A percentile compares a stretch with the other conserved stretches of the same genome.
phyloP scores from a whole-genome alignment of 2,113 vertebrate species.

The Mustela nigripes region DNA sequence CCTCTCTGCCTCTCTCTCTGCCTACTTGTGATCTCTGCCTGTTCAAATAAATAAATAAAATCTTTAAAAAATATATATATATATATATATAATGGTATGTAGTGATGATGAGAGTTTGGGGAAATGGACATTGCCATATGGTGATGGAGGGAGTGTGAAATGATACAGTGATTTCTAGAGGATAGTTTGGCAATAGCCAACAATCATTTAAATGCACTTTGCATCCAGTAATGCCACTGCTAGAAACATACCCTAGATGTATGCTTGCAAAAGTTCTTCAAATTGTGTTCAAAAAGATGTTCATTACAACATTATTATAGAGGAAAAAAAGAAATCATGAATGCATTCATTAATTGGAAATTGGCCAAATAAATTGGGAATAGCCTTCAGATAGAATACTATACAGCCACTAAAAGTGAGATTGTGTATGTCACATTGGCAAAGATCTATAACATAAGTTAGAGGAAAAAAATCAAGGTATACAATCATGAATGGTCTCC shows the following conservation, averaged over 20 bases:
- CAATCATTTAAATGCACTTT: slow-evolving; percentile 14
- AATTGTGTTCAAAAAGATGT: slow-evolving; percentile 15
- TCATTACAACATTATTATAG: not conserved
- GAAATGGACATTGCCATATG: not conserved
- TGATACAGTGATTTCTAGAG: slow-evolving; percentile 6
- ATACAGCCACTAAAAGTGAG: not conserved
- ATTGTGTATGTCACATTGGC: not conserved
- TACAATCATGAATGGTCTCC: not conserved
- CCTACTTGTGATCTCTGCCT: too few species aligned
- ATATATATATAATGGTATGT: not conserved
- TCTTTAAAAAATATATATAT: too few species aligned
- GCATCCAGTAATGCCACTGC: not conserved
- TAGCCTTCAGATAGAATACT: not conserved
- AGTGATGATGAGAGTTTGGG: not conserved
- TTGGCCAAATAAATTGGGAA: slow-evolving; percentile 7
- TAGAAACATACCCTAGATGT: slow-evolving; percentile 31
- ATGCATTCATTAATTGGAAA: not conserved
- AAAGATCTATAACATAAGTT: not conserved
- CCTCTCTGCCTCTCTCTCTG: too few species aligned
- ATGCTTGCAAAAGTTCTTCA: not conserved
- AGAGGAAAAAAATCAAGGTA: not conserved
- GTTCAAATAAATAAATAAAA: too few species aligned
- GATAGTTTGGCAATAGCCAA: not conserved
- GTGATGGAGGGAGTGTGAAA: not conserved
- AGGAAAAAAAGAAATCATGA: not conserved